A percentile compares a stretch with the other conserved stretches of the same genome.
phyloP scores from a whole-genome alignment of 2,113 vertebrate species.

The Saimiri boliviensis region DNA sequence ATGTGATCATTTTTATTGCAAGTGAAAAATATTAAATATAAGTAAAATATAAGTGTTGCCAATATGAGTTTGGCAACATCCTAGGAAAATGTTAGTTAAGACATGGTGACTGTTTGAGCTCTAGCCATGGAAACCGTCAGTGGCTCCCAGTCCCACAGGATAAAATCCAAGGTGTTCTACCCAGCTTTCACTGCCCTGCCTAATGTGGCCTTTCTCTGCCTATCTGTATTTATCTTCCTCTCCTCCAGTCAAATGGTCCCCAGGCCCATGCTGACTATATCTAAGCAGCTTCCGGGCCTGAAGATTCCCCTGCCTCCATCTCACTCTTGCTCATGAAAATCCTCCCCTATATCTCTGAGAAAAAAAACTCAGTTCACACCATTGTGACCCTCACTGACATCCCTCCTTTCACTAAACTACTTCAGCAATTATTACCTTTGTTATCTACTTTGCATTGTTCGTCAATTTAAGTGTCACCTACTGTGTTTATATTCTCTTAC shows the following conservation, averaged over 20 bases:
- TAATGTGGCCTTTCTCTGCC: background rate
- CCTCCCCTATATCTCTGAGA: background rate
- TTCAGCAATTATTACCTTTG: background rate
- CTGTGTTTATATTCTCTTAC: background rate
- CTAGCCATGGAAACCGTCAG: slow-evolving; percentile 7
- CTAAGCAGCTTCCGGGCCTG: background rate
- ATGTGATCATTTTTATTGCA: slow-evolving; percentile 69
- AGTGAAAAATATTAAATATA: slow-evolving; percentile 74
- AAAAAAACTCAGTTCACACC: background rate
- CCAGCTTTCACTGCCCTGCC: too few relatives aligned
- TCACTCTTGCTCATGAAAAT: background rate
- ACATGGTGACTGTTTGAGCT: slow-evolving; percentile 55
- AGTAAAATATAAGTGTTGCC: slow-evolving; percentile 68
- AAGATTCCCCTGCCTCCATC: background rate
- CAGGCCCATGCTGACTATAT: too few relatives aligned
- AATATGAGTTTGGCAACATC: slow-evolving; percentile 56
- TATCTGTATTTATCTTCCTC: background rate
- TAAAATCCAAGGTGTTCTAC: background rate
- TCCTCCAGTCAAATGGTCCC: background rate
- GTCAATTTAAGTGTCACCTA: background rate
- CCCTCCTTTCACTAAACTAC: background rate
- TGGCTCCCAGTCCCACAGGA: slow-evolving; percentile 5
- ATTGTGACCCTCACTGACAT: background rate
- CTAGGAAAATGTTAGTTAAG: slow-evolving; percentile 57
- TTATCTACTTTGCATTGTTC: background rate